Evolutionary conservation across 2,888 invertebrate species (phyloP), one percentile per base, ranked within the genome.

Genomic region (Lathronympha strigana): DNA sequence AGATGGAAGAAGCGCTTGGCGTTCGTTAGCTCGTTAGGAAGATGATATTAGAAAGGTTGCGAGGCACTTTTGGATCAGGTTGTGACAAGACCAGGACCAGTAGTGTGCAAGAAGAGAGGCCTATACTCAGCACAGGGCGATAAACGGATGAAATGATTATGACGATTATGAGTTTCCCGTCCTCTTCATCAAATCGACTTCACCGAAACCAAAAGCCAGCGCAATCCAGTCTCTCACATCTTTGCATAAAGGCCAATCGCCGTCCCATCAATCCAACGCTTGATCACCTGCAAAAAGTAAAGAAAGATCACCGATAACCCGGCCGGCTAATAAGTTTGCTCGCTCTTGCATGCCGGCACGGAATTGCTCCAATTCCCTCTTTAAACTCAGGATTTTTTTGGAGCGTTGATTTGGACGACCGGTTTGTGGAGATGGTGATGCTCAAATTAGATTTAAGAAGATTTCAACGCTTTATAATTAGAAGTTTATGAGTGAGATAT

Each of bases 331-430:
- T 88, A 87, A 89, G 88, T 88, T 87, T 88, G 88, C 84, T 82
- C 90, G 80, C 87, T 90, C 87, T 90, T 87, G 88, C 91, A 90
- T 88, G 82, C 79, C 82, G 77, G 75, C 82, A 74, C 86, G 86
- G 84, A 88, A 88, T 88, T 86, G 87, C 81, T 80, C 83, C 88
- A 83, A 83, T 83, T 82, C 80, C 76, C 78, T 79, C 79, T 81
- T 81, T 81, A 82, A 83, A 82, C 84, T 83, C 81, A 77, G 76
- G 77, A 72, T 69, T 77, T 81, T 78, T 64, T 80, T 77, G 70
- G 72, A 70, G 69, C 67, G 68, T 67, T 68, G 69, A 72, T 72
- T 72, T 71, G 66, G 67, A 17, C 9, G 21, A 21, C 21, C 13
- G 4, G 21, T 21, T 45, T 13, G 21, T 21, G 45, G 21, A 21